These are phyloP conservation scores for Lateolabrax maculatus DNA, from an alignment of 2,797 vertebrate genomes.

Conservation along the genomic window DNA sequence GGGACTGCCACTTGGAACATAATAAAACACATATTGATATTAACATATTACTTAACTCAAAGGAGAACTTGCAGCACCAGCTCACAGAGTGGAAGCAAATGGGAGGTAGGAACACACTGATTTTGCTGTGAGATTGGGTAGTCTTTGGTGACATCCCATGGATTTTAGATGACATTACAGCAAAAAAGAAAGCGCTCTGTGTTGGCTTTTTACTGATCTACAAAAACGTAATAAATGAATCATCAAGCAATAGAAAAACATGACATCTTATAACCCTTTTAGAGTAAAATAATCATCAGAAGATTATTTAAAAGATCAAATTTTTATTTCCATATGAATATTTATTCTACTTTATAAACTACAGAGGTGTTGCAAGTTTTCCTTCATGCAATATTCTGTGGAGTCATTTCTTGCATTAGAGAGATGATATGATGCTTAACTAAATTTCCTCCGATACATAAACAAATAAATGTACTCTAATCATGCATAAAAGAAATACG, in stretches of 20 bases:
- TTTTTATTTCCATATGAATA: too few species aligned
- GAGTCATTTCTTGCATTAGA: neutral
- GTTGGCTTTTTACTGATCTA: neutral
- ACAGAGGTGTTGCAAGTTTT: neutral
- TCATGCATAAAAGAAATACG: neutral
- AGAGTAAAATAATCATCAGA: neutral
- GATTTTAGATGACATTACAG: conserved; percentile 25
- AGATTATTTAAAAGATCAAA: neutral
- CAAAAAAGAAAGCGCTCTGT: neutral
- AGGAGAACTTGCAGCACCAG: neutral
- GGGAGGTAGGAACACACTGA: rapidly evolving
- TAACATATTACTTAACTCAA: neutral
- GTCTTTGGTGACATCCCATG: conserved; percentile 69
- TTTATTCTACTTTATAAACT: neutral
- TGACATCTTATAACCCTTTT: neutral
- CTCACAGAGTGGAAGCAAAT: too few species aligned
- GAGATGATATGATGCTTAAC: neutral
- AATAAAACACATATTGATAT: neutral
- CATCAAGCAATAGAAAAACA: neutral
- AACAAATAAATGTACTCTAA: neutral
- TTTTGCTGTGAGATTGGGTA: neutral
- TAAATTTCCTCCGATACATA: neutral
- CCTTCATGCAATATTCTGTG: neutral
- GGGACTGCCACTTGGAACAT: too few species aligned
- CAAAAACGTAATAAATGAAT: neutral